Evolutionary conservation across 2,888 invertebrate genomes (phyloP).

Genomic region (Didymodactylos carnosus): DNA sequence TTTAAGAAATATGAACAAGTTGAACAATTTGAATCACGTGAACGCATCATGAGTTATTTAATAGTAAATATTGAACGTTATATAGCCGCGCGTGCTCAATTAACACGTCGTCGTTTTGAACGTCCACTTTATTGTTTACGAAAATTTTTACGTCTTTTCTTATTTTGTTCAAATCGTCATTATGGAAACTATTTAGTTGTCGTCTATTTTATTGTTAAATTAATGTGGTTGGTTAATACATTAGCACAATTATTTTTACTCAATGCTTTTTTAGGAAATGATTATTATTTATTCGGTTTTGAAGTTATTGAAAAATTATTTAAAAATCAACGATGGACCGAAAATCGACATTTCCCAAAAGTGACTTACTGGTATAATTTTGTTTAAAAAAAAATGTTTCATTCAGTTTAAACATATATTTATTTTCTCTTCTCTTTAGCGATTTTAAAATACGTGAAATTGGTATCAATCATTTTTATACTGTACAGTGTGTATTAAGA

Average conservation of each 20-base stretch:
- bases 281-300: slow-evolving; percentile 11
- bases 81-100: slow-evolving; percentile 2
- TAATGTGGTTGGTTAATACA: slow-evolving; percentile 11
- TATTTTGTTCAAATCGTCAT: slow-evolving; percentile 11
- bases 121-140: background rate
- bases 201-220: slow-evolving; percentile 13
- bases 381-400: background rate
- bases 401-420: background rate
- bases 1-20: slow-evolving; percentile 10
- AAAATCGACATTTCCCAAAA: slow-evolving; percentile 9
- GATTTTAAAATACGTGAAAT: slow-evolving; percentile 17
- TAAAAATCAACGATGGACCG: slow-evolving; percentile 10
- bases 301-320: slow-evolving; percentile 12
- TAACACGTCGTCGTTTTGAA: background rate
- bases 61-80: slow-evolving; percentile 12
- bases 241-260: slow-evolving; percentile 11
- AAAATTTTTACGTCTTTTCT: background rate
- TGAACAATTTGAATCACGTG: slow-evolving; percentile 11
- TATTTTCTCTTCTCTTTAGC: background rate
- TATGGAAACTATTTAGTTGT: slow-evolving; percentile 13
- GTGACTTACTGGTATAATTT: slow-evolving; percentile 14
- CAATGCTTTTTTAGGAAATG: slow-evolving; percentile 13
- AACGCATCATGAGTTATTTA: slow-evolving; percentile 14
- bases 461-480: slow-evolving; percentile 11
- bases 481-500: slow-evolving; percentile 18